A percentile compares a stretch with the other conserved stretches of the same genome.
Conservation (phyloP, 2,888 invertebrate species). For the Nomada ferruginata region DNA sequence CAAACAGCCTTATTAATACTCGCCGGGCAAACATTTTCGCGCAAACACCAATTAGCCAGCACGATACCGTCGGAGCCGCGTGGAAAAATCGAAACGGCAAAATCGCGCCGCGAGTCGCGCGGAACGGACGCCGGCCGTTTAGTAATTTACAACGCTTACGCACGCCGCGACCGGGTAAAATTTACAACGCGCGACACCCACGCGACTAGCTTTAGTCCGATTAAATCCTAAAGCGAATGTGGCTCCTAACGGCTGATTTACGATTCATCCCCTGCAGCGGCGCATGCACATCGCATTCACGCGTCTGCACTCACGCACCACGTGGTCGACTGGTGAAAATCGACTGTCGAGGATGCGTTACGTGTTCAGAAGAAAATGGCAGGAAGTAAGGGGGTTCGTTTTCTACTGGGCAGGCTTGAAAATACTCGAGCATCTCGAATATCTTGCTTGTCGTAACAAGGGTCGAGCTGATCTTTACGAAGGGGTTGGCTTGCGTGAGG, state of each 20-base stretch:
- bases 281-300: constrained; percentile 41
- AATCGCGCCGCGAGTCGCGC: background rate
- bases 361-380: constrained; percentile 27
- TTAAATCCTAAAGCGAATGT: constrained; percentile 49
- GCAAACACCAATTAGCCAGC: constrained; percentile 46
- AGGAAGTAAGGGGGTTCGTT: constrained; percentile 24
- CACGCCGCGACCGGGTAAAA: constrained; percentile 22
- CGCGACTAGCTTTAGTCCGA: constrained; percentile 49
- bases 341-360: constrained; percentile 14
- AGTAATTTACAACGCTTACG: constrained; percentile 50
- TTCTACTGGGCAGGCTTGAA: too few species aligned
- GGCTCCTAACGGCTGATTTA: constrained; percentile 55
- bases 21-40: constrained; percentile 35
- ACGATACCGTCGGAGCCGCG: background rate
- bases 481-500: too few species aligned
- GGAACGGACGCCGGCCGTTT: constrained; percentile 10
- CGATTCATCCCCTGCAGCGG: constrained; percentile 45
- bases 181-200: constrained; percentile 60
- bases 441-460: too few species aligned
- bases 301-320: constrained; percentile 24
- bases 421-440: too few species aligned
- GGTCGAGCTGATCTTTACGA: too few species aligned
- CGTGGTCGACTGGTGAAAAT: constrained; percentile 19
- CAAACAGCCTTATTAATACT: constrained; percentile 51
- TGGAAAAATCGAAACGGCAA: constrained; percentile 27